These are phyloP conservation scores for Agapostemon virescens DNA, from an alignment of 2,888 invertebrate species.

Conservation along the genomic window DNA sequence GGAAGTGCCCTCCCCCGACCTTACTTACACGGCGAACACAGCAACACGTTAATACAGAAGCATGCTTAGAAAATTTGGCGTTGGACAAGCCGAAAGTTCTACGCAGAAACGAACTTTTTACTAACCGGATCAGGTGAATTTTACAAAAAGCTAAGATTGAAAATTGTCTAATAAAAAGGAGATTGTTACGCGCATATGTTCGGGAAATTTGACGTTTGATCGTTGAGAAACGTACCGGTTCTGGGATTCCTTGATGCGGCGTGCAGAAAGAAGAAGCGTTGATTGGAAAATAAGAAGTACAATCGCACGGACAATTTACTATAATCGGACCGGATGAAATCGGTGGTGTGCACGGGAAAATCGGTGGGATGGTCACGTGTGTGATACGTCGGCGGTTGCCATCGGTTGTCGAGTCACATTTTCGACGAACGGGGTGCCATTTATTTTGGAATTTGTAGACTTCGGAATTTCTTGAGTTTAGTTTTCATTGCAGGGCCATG, in stretches of 20 bases:
- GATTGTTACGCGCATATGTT: background rate
- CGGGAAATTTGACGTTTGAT: too few species aligned
- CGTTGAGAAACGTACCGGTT: too few species aligned
- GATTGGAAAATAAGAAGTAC: background rate
- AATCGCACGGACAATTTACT: background rate
- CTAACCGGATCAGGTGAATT: too few species aligned
- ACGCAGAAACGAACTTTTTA: too few species aligned
- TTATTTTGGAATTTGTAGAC: constrained; percentile 38
- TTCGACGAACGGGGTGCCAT: constrained; percentile 11
- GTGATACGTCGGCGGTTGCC: background rate
- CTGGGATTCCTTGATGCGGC: too few species aligned
- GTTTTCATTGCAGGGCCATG: constrained; percentile 47
- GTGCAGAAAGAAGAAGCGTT: background rate
- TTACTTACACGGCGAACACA: too few species aligned
- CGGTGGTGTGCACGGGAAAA: background rate
- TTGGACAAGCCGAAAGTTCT: too few species aligned
- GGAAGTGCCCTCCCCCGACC: too few species aligned
- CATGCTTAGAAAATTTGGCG: background rate
- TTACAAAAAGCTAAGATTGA: background rate
- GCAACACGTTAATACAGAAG: background rate
- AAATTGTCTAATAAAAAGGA: background rate
- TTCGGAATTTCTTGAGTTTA: constrained; percentile 59
- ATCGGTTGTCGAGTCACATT: constrained; percentile 26
- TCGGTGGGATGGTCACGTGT: background rate
- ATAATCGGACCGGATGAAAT: background rate